These are phyloP conservation scores for Paratilapia polleni DNA, from an alignment of 2,113 vertebrate species.

Conservation along the genomic window DNA sequence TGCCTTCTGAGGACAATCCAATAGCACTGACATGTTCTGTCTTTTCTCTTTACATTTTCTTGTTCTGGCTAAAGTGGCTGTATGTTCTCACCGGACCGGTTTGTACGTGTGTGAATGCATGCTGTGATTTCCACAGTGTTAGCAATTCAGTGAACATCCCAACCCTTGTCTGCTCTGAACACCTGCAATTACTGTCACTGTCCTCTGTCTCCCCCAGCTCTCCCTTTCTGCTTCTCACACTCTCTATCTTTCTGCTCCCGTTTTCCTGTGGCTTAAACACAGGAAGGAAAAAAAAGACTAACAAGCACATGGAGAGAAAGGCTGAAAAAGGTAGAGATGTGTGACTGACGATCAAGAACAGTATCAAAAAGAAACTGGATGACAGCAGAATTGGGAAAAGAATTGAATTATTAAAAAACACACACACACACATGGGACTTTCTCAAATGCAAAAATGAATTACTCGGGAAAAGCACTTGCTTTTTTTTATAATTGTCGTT, in stretches of 20 bases:
- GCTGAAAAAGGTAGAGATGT: neutral
- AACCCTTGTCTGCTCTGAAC: conserved; percentile 63
- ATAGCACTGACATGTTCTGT: conserved; percentile 27
- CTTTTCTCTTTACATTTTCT: conserved; percentile 28
- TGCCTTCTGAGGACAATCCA: conserved; percentile 49
- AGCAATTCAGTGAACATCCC: conserved; percentile 69
- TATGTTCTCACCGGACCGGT: conserved; percentile 39
- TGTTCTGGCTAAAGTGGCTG: conserved; percentile 43
- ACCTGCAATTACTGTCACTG: conserved; percentile 70
- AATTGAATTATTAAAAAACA: neutral
- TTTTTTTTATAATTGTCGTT: neutral
- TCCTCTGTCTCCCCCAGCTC: conserved; percentile 44
- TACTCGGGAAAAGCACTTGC: neutral
- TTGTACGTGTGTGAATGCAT: conserved; percentile 51
- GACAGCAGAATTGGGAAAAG: neutral
- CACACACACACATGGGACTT: neutral
- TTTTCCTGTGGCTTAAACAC: conserved; percentile 33
- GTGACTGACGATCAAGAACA: conserved; percentile 25
- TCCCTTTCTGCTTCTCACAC: conserved; percentile 14
- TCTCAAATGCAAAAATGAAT: neutral
- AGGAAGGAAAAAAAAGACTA: conserved; percentile 11
- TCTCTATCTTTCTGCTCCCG: conserved; percentile 38
- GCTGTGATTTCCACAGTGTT: conserved; percentile 61
- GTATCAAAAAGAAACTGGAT: neutral
- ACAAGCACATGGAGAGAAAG: conserved; percentile 20